These are phyloP conservation scores for Pollenia angustigena DNA, from an alignment of 2,888 invertebrate species.

Conservation along the genomic window DNA sequence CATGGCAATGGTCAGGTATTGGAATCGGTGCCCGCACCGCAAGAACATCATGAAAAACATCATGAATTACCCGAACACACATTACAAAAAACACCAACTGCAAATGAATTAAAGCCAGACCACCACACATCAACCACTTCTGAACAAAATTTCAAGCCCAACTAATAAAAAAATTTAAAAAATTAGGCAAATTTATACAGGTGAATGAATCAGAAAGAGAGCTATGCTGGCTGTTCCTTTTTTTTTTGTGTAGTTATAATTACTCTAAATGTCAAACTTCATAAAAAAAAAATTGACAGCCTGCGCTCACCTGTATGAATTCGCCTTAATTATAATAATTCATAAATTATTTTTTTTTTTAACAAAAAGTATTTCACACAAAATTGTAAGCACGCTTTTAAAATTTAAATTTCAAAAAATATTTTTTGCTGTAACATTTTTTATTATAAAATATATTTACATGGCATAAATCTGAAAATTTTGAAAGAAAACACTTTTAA, in stretches of 20 bases:
- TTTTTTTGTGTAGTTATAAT: too few relatives aligned
- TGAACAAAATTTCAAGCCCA: conserved; percentile 58
- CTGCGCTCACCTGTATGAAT: too few relatives aligned
- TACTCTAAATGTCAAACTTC: too few relatives aligned
- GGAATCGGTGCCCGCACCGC: conserved; percentile 53
- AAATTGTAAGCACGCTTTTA: conserved; percentile 72
- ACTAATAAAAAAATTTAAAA: conserved; percentile 62
- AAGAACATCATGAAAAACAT: conserved; percentile 51
- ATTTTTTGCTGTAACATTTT: conserved; percentile 50
- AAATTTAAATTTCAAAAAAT: conserved; percentile 37
- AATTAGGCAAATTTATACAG: neutral
- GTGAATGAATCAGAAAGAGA: neutral
- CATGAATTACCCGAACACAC: conserved; percentile 67
- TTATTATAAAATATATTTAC: conserved; percentile 2
- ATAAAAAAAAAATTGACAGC: too few relatives aligned
- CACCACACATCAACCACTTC: conserved; percentile 61
- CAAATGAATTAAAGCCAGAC: conserved; percentile 67
- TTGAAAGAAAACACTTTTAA: neutral
- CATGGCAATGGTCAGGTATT: conserved; percentile 57
- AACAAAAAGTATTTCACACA: conserved; percentile 45
- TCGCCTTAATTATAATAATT: too few relatives aligned
- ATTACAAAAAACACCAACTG: conserved; percentile 72
- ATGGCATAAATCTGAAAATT: conserved; percentile 39
- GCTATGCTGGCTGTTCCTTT: too few relatives aligned
- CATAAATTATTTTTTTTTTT: conserved; percentile 3